Evolutionary conservation across 2,113 vertebrate species (phyloP), one percentile per base, ranked within the genome.

Genomic region (Sisor rabdophorus): DNA sequence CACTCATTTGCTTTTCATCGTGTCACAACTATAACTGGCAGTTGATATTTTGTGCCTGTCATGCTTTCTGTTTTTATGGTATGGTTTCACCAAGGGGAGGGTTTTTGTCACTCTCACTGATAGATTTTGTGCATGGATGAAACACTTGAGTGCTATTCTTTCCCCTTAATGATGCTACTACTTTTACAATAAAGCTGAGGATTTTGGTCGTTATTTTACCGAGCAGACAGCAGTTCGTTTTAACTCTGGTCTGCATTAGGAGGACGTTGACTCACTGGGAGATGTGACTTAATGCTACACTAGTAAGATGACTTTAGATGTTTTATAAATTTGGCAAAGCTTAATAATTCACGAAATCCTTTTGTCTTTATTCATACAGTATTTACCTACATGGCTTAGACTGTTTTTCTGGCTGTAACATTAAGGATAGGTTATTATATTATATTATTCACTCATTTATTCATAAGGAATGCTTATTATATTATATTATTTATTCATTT

Each of bases 21-120:
- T 87, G 86, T 87, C 85, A 84, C 80, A 78, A 72, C 82, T 88
- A 84, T 90, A 90, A 89, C 87, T 89, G 88, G 80, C 83, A 55
- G 87, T 87, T 90, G 87, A 90, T 91, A 90, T 90, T 89, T 86
- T 80, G 85, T 22, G 80, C 79, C 84, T 88, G 87, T 90, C 89
- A 89, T 89, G 87, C 84, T 82, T 58, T 85, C 80, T 86, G 85
- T 83, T 83, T 84, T 89, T 86, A 82, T 86, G 77, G 11, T 59
- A n/a, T 64, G 80, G 78, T 79, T 79, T 77, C 79, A 81, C 78
- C 83, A 83, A 60, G 79, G 81, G 63, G 26, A 40, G 70, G 58
- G 71, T 22, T 55, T 63, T 60, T 80, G 87, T 89, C 88, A 88
- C 63, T 89, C 87, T 82, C 68, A 24, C 70, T 89, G 89, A 89